These are phyloP conservation scores for Ommatoiulus sabulosus DNA, from an alignment of 2,888 invertebrate species.

Conservation along the genomic window DNA sequence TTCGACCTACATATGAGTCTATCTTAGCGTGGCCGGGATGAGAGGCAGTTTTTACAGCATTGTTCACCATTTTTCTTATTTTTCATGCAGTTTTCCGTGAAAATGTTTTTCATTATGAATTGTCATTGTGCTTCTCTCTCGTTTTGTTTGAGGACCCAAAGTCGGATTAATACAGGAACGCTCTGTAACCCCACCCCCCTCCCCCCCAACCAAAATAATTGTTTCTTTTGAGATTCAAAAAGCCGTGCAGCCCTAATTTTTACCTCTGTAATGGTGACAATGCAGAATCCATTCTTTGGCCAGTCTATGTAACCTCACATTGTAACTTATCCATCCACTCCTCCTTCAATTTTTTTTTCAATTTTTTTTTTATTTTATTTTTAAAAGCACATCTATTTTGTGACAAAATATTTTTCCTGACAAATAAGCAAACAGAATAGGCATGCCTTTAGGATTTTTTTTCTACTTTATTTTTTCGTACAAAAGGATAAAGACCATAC, in stretches of 20 bases:
- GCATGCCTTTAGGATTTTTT: neutral
- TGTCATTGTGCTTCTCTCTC: neutral
- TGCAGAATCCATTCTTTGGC: slow-evolving; percentile 11
- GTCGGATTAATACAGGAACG: slow-evolving; percentile 1
- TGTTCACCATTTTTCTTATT: neutral
- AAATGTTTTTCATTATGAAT: slow-evolving; percentile 32
- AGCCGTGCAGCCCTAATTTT: slow-evolving; percentile 32
- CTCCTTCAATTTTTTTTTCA: neutral
- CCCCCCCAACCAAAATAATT: neutral
- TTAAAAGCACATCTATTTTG: slow-evolving; percentile 38
- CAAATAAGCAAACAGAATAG: slow-evolving; percentile 45
- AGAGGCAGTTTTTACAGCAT: neutral
- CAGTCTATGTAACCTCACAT: slow-evolving; percentile 14
- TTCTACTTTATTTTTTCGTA: neutral
- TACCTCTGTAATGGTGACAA: slow-evolving; percentile 32
- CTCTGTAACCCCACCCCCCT: neutral
- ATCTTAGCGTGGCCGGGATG: slow-evolving; percentile 18
- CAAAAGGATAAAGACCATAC: slow-evolving; percentile 30
- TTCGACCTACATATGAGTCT: neutral
- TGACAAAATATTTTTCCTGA: slow-evolving; percentile 48
- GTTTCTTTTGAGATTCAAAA: slow-evolving; percentile 39
- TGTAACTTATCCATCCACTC: slow-evolving; percentile 47
- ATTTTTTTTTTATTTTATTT: neutral
- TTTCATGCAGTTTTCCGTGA: slow-evolving; percentile 28
- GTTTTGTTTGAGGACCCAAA: neutral